These are phyloP conservation scores for Orius laevigatus DNA, from an alignment of 1,140 invertebrate genomes.

Conservation along the genomic window DNA sequence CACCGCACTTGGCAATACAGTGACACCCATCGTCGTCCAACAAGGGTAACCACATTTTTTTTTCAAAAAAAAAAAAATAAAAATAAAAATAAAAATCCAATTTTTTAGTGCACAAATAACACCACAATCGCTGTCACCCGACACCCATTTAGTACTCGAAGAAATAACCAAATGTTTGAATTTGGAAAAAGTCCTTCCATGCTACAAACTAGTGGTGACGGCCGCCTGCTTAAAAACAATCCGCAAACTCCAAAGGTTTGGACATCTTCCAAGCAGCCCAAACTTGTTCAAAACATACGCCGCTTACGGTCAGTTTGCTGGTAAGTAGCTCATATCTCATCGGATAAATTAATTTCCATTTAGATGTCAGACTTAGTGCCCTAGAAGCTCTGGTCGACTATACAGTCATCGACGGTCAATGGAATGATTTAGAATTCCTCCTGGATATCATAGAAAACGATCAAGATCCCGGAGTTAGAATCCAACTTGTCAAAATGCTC, in stretches of 20 bases:
- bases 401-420: constrained; percentile 66
- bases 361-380: constrained; percentile 74
- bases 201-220: constrained; percentile 83
- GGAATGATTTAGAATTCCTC: constrained; percentile 70
- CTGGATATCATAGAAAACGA: constrained; percentile 78
- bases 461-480: constrained; percentile 61
- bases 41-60: constrained; percentile 35
- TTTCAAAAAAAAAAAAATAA: too few species aligned
- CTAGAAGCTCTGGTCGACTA: constrained; percentile 86
- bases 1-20: constrained; percentile 75
- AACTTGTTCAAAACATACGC: constrained; percentile 81
- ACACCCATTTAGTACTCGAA: constrained; percentile 70
- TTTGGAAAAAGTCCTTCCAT: constrained; percentile 85
- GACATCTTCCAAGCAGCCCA: constrained; percentile 80
- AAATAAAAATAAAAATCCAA: constrained; percentile 1
- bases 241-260: constrained; percentile 81
- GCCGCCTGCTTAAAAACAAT: constrained; percentile 81
- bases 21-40: constrained; percentile 74
- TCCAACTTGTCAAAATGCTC: constrained; percentile 55
- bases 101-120: constrained; percentile 65
- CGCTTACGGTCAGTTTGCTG: constrained; percentile 74
- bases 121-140: constrained; percentile 67
- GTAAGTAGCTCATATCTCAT: constrained; percentile 27
- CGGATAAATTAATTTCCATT: neutral
- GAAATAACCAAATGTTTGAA: constrained; percentile 75